A percentile compares a stretch with the other conserved stretches of the same genome.
These are phyloP conservation scores for Sternarchorhynchus goeldii DNA, from an alignment of 2,797 vertebrate species.

Conservation along the genomic window DNA sequence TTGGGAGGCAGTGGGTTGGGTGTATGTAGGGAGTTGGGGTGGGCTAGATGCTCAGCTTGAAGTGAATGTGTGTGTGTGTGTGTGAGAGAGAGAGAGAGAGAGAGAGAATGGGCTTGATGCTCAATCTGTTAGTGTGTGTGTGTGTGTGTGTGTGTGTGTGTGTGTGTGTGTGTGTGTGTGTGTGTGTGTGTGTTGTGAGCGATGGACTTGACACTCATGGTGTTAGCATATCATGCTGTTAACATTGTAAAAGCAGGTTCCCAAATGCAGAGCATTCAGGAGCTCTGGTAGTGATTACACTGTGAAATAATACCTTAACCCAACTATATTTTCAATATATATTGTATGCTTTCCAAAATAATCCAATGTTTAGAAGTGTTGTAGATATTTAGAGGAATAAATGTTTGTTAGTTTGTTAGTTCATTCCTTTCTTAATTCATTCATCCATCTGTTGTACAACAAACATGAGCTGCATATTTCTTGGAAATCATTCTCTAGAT, in stretches of 20 bases:
- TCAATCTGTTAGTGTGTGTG: neutral
- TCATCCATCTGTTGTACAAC: neutral
- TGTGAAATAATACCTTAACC: too few relatives aligned
- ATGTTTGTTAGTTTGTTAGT: neutral
- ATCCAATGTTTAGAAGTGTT: too few relatives aligned
- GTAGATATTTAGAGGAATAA: neutral
- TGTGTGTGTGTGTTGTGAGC: too few relatives aligned
- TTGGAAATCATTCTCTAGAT: neutral
- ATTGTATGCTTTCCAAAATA: too few relatives aligned
- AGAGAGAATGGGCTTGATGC: conserved; percentile 22
- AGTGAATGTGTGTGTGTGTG: too few relatives aligned
- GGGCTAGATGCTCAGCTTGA: too few relatives aligned
- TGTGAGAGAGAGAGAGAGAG: neutral
- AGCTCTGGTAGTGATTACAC: neutral
- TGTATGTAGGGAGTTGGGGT: too few relatives aligned
- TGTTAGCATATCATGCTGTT: neutral
- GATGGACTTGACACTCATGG: neutral
- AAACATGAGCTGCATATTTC: neutral
- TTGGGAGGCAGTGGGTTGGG: neutral
- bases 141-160: too few relatives aligned
- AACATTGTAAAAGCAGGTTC: neutral
- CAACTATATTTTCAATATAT: neutral
- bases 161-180: too few relatives aligned
- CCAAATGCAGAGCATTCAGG: neutral
- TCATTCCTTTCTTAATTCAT: neutral